Base-by-base conservation (phyloP, 2,888 invertebrate genomes). In the Amblyjoppa proteus region DNA sequence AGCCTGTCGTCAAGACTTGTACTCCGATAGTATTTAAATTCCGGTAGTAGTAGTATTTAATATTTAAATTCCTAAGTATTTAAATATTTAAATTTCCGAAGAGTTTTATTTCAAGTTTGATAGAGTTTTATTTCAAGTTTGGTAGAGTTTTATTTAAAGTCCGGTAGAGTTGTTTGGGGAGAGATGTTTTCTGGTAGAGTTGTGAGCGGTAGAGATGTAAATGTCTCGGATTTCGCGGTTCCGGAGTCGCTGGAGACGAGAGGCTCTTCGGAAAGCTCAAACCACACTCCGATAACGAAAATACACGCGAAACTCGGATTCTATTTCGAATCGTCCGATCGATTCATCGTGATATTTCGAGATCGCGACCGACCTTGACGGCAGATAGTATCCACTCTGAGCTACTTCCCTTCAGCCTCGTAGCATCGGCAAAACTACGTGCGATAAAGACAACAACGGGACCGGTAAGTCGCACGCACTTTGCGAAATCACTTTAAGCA, bases 301-400 rank as follows among this genome's bases (percentile, higher is more conserved):
- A 91, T 91, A 90, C 89, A 81, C 85, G 75, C 89, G 83, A 87
- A 87, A 87, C 85, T 80, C 83, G 83, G 64, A 13, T 78, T 88
- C 90, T 90, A 91, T 91, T 91, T 91, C 85, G 87, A 90, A 88
- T 81, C 88, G 84, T 66, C 76, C 88, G 87, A 91, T 91, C 89
- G 90, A 91, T 91, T 90, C 89, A 87, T 85, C 80, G 78, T 83
- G 53, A 86, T 91, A 91, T 91, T 91, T 91, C 88, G 87, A 89
- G 91, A 89, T 79, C 84, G 49, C 71, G 75, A 45, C 74, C 87
- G 89, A 90, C 91, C 91, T 91, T 91, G 79, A 84, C 69, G 81
- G 53, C 58, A 79, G 71, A 77, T 77, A 80, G 88, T 74, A 61
- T 85, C 87, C 74, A 85, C 87, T 85, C 87, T 86, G 78, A 66